Evolutionary conservation across 2,797 vertebrate genomes (phyloP).

Genomic region (Sebastes flavidus): DNA sequence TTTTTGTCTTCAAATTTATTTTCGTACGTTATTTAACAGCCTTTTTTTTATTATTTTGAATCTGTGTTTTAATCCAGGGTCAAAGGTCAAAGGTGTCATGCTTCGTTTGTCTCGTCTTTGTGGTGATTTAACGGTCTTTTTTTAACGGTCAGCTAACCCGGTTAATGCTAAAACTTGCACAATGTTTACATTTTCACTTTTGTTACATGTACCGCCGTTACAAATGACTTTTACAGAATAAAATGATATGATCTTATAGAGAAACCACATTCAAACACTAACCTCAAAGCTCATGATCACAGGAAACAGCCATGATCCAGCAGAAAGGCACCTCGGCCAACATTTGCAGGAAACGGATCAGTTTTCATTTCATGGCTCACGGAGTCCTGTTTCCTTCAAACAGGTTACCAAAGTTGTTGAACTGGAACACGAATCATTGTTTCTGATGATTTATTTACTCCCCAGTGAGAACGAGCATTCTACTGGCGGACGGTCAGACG

Average conservation of each 20-base stretch:
- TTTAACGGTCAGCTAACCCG: constrained; percentile 3
- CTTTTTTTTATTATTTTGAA: neutral
- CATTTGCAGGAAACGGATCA: neutral
- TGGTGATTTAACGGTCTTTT: neutral
- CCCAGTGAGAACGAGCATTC: constrained; percentile 30
- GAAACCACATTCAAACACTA: neutral
- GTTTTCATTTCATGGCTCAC: neutral
- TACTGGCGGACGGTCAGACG: neutral
- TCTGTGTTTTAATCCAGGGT: constrained; percentile 37
- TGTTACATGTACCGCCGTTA: neutral
- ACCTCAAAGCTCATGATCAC: neutral
- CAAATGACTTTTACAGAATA: neutral
- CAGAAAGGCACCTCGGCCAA: neutral
- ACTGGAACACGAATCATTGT: constrained; percentile 31
- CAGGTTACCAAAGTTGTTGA: constrained; percentile 43
- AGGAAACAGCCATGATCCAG: constrained; percentile 8
- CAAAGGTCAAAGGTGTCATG: constrained; percentile 4
- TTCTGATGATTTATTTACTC: neutral
- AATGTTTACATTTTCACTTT: constrained; percentile 54
- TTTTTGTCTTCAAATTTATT: constrained; percentile 9
- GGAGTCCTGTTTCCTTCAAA: neutral
- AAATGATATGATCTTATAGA: neutral
- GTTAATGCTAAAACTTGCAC: constrained; percentile 51
- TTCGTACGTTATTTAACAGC: constrained; percentile 56
- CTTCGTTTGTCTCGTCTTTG: constrained; percentile 12